Base-by-base conservation (phyloP, 2,888 invertebrate genomes). In the Patella caerulea region DNA sequence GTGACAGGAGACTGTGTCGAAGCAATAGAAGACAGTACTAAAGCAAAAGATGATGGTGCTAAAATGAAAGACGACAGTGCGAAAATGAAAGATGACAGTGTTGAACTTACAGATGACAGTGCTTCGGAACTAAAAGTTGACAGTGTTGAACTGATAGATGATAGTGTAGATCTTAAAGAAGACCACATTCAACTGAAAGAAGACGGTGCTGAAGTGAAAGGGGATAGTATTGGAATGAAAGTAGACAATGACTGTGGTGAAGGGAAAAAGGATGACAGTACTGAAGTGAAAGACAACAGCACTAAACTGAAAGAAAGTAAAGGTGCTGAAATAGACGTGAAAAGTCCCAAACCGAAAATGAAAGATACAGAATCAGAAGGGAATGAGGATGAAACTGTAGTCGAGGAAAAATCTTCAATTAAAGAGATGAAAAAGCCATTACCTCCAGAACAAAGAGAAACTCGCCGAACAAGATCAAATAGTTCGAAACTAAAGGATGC, bases 101-200 rank as follows among this genome's bases (percentile, higher is more conserved):
- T 72, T 24, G 34, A 76, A 73, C 7, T n/a, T 52, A 71, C 75
- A 11, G 54, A 65, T 69, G 52, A 56, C 24, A 54, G 72, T 45
- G 52, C 74, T 80, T 59, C 74, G 54, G 79, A 80, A 74, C 45
- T 77, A 7, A 71, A 77, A 11, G 54, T 72, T 69, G 52, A 56
- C 24, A 54, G 72, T 45, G 29, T 19, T 12, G 73, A 74, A 12
- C n/a, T n/a, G 9, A 71, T 54, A 4, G 19, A n/a, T 7, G 52
- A 71, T 19, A 69, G 78, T 71, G 77, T 77, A 70, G 80, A 79
- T 73, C 76, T 80, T 0, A 72, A 54, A 29, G 71, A 29, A 9
- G 54, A 45, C 15, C 29, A 59, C 72, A 17, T 12, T 19, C 45
- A 73, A 74, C 53, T 14, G 24, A 56, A 69, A 24, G 52, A 19